Percentiles rank a stretch among this genome's conserved stretches.
These are phyloP conservation scores for Melinaea marsaeus DNA, from an alignment of 2,888 invertebrate species.

Conservation along the genomic window DNA sequence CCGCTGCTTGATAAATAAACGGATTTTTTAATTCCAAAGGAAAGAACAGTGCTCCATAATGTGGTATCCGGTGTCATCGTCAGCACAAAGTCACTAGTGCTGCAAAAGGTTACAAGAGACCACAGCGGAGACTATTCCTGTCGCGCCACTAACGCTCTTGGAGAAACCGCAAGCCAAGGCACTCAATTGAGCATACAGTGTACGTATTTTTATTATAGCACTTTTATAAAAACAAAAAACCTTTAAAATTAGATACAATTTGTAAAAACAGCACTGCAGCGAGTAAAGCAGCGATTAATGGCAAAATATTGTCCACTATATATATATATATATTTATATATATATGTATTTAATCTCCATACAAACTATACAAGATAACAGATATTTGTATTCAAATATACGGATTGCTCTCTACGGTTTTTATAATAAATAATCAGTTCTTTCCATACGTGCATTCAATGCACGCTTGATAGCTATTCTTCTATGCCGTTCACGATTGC, in stretches of 20 bases:
- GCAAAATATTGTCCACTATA: no score
- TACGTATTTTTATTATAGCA: conserved; percentile 71
- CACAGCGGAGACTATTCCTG: conserved; percentile 92
- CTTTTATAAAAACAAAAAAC: not conserved
- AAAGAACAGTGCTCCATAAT: conserved; percentile 86
- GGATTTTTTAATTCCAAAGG: conserved; percentile 71
- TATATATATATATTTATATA: no score
- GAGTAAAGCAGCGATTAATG: no score
- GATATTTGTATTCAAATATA: not conserved
- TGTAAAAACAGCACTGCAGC: not conserved
- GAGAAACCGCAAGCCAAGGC: conserved; percentile 87
- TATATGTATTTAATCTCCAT: no score
- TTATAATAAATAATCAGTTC: conserved; percentile 1
- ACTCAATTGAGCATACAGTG: conserved; percentile 89
- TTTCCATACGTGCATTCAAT: not conserved
- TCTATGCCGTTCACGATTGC: conserved; percentile 19
- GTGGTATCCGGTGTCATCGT: conserved; percentile 90
- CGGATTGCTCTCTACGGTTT: not conserved
- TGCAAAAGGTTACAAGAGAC: conserved; percentile 89
- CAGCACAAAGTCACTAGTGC: conserved; percentile 91
- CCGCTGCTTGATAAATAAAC: no score
- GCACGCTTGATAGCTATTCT: conserved; percentile 15
- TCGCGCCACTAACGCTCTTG: conserved; percentile 87
- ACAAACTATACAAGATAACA: not conserved
- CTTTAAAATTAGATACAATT: not conserved